Percentiles rank a stretch among this genome's conserved stretches.
Evolutionary conservation across 1,140 invertebrate genomes (phyloP).

Genomic region (Ceratoteleas bidentatus): DNA sequence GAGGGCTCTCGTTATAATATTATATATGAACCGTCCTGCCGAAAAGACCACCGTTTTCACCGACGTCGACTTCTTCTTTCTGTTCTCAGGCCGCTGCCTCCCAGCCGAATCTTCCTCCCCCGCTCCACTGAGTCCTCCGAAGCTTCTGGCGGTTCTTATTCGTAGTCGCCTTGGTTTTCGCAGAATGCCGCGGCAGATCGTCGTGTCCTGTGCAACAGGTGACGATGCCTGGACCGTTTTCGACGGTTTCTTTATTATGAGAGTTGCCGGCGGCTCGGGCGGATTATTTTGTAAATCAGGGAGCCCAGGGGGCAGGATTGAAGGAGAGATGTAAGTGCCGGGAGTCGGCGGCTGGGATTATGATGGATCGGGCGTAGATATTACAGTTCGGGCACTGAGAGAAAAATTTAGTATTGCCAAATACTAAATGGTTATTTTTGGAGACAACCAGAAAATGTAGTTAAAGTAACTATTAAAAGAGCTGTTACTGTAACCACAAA

Average conservation of each 20-base stretch:
- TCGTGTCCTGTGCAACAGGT: slow-evolving; percentile 51
- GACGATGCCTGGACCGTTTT: slow-evolving; percentile 49
- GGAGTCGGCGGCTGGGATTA: too few species aligned
- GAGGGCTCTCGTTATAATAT: slow-evolving; percentile 64
- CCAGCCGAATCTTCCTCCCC: neutral
- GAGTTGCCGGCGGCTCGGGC: slow-evolving; percentile 13
- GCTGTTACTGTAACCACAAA: too few species aligned
- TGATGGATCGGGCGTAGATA: too few species aligned
- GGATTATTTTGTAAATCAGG: slow-evolving; percentile 51
- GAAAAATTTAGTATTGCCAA: too few species aligned
- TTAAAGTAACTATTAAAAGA: too few species aligned
- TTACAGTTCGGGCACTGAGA: too few species aligned
- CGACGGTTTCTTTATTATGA: slow-evolving; percentile 50
- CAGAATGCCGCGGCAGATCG: slow-evolving; percentile 1
- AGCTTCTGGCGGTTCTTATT: slow-evolving; percentile 5
- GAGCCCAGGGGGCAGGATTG: too few species aligned
- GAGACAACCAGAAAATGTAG: too few species aligned
- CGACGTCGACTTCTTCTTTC: slow-evolving; percentile 21
- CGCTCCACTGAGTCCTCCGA: neutral
- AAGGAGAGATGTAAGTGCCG: too few species aligned
- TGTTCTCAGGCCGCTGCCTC: slow-evolving; percentile 8
- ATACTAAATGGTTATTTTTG: too few species aligned
- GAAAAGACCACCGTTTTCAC: slow-evolving; percentile 60
- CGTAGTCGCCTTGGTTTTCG: neutral
- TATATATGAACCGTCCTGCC: slow-evolving; percentile 50